A percentile compares a stretch with the other conserved stretches of the same genome.
Conservation (phyloP, 2,888 invertebrate species). For the Rhagonycha fulva region DNA sequence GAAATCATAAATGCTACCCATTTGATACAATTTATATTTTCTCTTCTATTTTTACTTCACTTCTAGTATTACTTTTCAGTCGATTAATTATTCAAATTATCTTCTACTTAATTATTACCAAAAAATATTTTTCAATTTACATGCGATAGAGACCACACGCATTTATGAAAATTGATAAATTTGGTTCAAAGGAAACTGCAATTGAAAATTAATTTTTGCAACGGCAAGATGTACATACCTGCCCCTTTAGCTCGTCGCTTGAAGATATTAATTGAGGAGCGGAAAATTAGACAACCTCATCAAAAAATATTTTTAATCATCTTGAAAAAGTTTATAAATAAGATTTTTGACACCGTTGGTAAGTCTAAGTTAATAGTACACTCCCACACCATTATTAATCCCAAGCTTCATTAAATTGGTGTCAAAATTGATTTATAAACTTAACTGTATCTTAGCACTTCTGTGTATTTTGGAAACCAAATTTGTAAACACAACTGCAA, state of each 20-base stretch:
- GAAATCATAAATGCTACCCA: neutral
- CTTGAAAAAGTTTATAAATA: neutral
- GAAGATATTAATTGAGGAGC: constrained; percentile 4
- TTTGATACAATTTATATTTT: neutral
- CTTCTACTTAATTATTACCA: neutral
- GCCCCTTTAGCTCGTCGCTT: neutral
- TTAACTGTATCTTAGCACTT: neutral
- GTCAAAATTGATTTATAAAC: neutral
- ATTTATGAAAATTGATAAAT: neutral
- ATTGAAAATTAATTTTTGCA: neutral
- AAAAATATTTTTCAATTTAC: neutral
- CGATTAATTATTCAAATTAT: neutral
- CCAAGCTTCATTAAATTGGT: neutral
- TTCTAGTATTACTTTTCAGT: neutral
- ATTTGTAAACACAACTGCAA: neutral
- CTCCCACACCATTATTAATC: neutral
- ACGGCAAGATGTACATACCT: neutral
- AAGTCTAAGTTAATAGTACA: constrained; percentile 1
- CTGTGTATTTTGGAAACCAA: neutral
- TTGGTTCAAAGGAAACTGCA: neutral
- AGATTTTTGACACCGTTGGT: neutral
- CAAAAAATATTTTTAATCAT: neutral
- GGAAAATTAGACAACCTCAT: constrained; percentile 3
- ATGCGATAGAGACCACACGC: neutral
- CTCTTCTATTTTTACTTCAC: neutral